Percentiles rank a stretch among this genome's conserved stretches.
Conservation (phyloP, 2,113 vertebrate species). For the Phalacrocorax brasilianus region DNA sequence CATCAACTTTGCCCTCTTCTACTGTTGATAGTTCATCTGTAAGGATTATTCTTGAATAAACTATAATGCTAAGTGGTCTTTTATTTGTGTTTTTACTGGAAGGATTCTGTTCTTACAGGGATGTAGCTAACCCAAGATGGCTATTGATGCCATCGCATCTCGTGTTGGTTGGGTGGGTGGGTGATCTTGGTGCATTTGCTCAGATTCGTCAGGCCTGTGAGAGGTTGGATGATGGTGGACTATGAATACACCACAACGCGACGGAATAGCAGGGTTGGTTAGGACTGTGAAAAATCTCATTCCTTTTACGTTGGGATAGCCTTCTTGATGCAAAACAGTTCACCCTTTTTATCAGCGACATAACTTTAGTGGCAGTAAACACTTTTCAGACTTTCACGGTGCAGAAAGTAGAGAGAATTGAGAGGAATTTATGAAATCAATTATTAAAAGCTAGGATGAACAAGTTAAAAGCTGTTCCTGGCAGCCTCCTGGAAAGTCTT, state of each 20-base stretch:
- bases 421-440: not conserved
- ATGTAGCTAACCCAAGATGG: not conserved
- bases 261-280: not conserved
- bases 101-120: not conserved
- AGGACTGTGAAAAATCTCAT: not conserved
- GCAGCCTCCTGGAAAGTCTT: not conserved
- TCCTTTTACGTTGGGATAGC: fast-evolving
- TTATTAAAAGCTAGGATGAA: not conserved
- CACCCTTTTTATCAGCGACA: not conserved
- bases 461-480: constrained; percentile 23
- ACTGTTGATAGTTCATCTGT: not conserved
- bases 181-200: not conserved
- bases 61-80: not conserved
- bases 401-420: not conserved
- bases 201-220: not conserved
- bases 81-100: not conserved
- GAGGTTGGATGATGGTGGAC: not conserved
- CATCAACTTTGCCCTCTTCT: not conserved
- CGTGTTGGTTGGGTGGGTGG: not conserved
- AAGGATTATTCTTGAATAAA: not conserved
- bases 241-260: not conserved
- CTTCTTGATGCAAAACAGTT: not conserved
- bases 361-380: not conserved
- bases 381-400: not conserved
- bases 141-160: not conserved